A percentile compares a stretch with the other conserved stretches of the same genome.
Evolutionary conservation across 2,797 vertebrate genomes (phyloP).

Genomic region (Characodon lateralis): DNA sequence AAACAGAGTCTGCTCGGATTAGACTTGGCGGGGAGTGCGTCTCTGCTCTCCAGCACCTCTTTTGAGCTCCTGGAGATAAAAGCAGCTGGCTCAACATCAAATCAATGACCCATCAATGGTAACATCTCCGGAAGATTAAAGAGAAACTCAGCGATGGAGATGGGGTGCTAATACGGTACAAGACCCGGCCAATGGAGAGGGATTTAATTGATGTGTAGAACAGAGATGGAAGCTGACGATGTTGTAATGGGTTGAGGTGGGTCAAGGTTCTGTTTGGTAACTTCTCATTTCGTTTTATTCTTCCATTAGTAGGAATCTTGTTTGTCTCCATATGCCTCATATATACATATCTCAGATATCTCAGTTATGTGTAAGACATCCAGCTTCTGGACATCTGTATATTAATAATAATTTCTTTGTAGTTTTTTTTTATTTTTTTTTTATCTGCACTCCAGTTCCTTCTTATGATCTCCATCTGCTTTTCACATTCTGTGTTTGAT

Average conservation of each 20-base stretch:
- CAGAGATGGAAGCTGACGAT: slow-evolving; percentile 40
- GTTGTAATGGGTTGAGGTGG: slow-evolving; percentile 37
- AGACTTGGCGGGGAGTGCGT: slow-evolving; percentile 44
- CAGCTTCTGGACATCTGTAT: neutral
- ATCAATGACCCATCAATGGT: slow-evolving; percentile 84
- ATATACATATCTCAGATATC: neutral
- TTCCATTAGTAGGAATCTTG: slow-evolving; percentile 42
- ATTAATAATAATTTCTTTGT: slow-evolving; percentile 26
- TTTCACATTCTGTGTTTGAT: slow-evolving; percentile 43
- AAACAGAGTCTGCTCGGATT: slow-evolving; percentile 21
- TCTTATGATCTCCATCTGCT: slow-evolving; percentile 38
- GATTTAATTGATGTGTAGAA: slow-evolving; percentile 78
- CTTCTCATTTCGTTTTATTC: slow-evolving; percentile 24
- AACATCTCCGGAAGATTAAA: slow-evolving; percentile 85
- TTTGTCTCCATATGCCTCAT: slow-evolving; percentile 33
- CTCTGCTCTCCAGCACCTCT: slow-evolving; percentile 57
- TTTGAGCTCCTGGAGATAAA: slow-evolving; percentile 82
- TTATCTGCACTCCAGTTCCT: neutral
- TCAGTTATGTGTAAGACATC: slow-evolving; percentile 11
- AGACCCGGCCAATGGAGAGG: slow-evolving; percentile 56
- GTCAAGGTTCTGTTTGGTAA: slow-evolving; percentile 29
- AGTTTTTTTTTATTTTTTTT: slow-evolving; percentile 8
- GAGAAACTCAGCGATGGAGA: slow-evolving; percentile 67
- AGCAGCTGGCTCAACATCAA: slow-evolving; percentile 79
- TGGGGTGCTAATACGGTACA: slow-evolving; percentile 66